These are phyloP conservation scores for Helicoverpa assulta DNA, from an alignment of 2,888 invertebrate genomes.

Conservation along the genomic window DNA sequence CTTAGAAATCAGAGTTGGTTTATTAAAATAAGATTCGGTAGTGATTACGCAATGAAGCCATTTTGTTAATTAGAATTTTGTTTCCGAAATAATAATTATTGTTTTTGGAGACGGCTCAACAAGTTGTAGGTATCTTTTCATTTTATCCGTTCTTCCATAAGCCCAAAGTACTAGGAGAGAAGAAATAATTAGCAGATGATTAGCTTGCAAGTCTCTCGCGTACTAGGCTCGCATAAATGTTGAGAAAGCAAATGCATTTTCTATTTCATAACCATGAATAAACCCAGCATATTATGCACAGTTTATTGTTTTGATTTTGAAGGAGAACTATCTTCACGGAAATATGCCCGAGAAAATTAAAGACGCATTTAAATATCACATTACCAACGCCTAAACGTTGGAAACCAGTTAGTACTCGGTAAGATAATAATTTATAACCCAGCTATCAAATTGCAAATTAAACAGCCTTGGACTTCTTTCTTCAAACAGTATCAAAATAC, in stretches of 20 bases:
- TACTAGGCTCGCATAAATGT: slow-evolving; percentile 40
- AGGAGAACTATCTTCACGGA: too few relatives aligned
- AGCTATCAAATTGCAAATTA: slow-evolving; percentile 11
- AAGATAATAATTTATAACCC: background rate
- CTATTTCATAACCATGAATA: background rate
- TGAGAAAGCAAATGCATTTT: slow-evolving; percentile 6
- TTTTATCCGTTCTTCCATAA: too few relatives aligned
- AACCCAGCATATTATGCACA: too few relatives aligned
- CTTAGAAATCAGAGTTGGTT: too few relatives aligned
- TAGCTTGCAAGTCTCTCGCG: slow-evolving; percentile 1
- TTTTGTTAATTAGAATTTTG: background rate
- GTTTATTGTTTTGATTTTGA: too few relatives aligned
- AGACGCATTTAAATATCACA: too few relatives aligned
- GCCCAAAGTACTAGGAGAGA: slow-evolving; percentile 11
- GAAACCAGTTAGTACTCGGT: background rate
- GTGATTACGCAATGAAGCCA: too few relatives aligned
- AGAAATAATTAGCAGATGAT: slow-evolving; percentile 18
- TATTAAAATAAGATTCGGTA: too few relatives aligned
- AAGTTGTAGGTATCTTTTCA: too few relatives aligned
- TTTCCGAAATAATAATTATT: background rate
- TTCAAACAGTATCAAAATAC: background rate
- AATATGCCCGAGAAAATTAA: too few relatives aligned
- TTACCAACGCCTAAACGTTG: too few relatives aligned
- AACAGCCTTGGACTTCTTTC: slow-evolving; percentile 25
- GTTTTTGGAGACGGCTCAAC: background rate